Conservation (phyloP, 2,888 invertebrate genomes). For the Epistrophe grossulariae region DNA sequence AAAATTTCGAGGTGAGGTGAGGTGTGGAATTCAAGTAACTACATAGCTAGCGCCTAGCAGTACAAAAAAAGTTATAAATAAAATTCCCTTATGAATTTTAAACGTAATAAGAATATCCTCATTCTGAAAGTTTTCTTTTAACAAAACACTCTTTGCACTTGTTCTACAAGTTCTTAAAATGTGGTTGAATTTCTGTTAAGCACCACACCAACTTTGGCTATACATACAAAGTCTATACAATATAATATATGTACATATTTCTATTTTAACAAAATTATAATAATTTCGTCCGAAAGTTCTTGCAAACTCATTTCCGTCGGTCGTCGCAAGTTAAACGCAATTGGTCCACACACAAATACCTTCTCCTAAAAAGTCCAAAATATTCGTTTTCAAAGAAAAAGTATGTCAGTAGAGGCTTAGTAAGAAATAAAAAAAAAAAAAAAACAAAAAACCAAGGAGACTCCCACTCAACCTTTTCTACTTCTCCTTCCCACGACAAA, state of each 20-base stretch:
- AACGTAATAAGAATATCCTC: not conserved
- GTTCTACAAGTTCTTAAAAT: not conserved
- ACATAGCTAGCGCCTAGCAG: no score
- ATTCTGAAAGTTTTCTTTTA: not conserved
- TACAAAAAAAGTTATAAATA: not conserved
- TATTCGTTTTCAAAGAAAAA: conserved; percentile 37
- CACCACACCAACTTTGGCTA: not conserved
- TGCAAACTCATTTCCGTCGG: not conserved
- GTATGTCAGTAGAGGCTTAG: conserved; percentile 59
- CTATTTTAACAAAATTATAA: conserved; percentile 14
- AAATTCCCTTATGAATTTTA: no score
- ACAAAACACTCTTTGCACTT: not conserved
- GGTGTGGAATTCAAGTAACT: not conserved
- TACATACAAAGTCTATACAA: not conserved
- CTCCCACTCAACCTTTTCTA: conserved; percentile 20
- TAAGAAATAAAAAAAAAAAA: not conserved
- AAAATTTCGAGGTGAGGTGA: not conserved
- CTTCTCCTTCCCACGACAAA: not conserved
- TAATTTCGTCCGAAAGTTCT: not conserved
- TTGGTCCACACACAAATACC: conserved; percentile 29
- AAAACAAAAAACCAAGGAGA: not conserved
- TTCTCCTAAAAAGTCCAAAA: conserved; percentile 15
- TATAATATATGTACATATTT: not conserved
- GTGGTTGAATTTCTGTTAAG: not conserved
- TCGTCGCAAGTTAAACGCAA: conserved; percentile 15